These are phyloP conservation scores for Pentamera pediparva DNA, from an alignment of 53 echinoderm and acorn worm species.

Conservation along the genomic window DNA sequence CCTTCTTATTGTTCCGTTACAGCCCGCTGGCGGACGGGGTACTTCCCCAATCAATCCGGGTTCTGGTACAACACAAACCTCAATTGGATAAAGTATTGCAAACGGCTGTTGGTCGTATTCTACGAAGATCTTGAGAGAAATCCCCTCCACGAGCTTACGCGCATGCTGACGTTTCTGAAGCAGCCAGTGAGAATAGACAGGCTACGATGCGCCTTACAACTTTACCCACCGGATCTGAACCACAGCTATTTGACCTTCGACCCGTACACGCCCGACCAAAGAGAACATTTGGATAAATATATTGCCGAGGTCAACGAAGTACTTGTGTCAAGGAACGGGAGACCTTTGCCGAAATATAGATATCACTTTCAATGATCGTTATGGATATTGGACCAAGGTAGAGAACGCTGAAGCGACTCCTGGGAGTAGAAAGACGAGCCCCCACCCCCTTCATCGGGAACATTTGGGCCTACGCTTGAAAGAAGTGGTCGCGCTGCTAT, in stretches of 20 bases:
- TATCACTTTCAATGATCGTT: constrained; percentile 15
- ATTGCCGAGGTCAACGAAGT: constrained; percentile 25
- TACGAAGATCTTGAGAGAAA: constrained; percentile 24
- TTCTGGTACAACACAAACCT: constrained; percentile 14
- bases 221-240: constrained; percentile 18
- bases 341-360: constrained; percentile 16
- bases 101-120: constrained; percentile 17
- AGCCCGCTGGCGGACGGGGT: constrained; percentile 14
- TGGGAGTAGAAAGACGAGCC: not conserved
- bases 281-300: constrained; percentile 15
- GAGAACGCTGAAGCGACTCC: too few relatives aligned
- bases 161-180: constrained; percentile 16
- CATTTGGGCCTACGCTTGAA: too few relatives aligned
- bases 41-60: constrained; percentile 17
- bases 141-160: constrained; percentile 2
- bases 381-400: too few relatives aligned
- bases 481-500: too few relatives aligned
- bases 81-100: constrained; percentile 21
- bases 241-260: constrained; percentile 22
- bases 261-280: constrained; percentile 17
- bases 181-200: not conserved
- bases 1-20: not conserved
- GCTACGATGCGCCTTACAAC: constrained; percentile 3
- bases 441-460: too few relatives aligned
- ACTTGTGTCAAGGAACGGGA: constrained; percentile 3